Evolutionary conservation across 2,797 vertebrate genomes (phyloP), one percentile per base, ranked within the genome.

Genomic region (Nothura maculosa): DNA sequence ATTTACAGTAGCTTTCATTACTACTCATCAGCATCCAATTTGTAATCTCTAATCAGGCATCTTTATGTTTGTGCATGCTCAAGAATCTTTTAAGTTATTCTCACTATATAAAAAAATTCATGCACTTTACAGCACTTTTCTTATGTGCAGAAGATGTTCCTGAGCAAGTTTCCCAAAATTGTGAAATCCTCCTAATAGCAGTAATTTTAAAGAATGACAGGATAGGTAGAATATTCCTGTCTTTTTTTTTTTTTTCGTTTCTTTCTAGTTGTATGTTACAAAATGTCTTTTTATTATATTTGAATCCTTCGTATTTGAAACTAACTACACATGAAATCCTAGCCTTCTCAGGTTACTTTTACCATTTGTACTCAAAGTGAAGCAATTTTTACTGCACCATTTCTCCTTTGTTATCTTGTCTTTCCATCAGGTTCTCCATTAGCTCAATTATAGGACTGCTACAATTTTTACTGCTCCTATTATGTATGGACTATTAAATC

Each of bases 371-470:
- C 92, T 91, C 84, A 93, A 97, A 96, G 92, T 5, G 32, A 94
- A 96, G 85, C 94, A 95, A 96, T 97, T 96, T 96, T 97, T 94
- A 34, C 75, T 96, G 94, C 79, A 95, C 79, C 45, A 77, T 93
- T 95, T 97, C 77, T 92, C 82, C 67, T 96, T 97, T 96, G 74
- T 95, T 96, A 96, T 94, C 95, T 96, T 89, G 36, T 94, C 77
- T 95, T 94, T 95, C 89, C 63, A 96, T 97, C 87, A 94, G 54
- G 73, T 90, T 89, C 90, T 91, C 91, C 91, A 93, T 95, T 97
- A 92, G 61, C 89, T 94, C 92, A 95, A 87, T 91, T 95, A 91
- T 40, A 94, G 90, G 89, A 81, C 57, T 90, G 40, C 43, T 55
- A 60, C 60, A 81, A 17, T 80, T 85, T 94, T 96, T 89, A 93